Evolutionary conservation across 2,797 vertebrate genomes (phyloP).

Genomic region (Alca torda): DNA sequence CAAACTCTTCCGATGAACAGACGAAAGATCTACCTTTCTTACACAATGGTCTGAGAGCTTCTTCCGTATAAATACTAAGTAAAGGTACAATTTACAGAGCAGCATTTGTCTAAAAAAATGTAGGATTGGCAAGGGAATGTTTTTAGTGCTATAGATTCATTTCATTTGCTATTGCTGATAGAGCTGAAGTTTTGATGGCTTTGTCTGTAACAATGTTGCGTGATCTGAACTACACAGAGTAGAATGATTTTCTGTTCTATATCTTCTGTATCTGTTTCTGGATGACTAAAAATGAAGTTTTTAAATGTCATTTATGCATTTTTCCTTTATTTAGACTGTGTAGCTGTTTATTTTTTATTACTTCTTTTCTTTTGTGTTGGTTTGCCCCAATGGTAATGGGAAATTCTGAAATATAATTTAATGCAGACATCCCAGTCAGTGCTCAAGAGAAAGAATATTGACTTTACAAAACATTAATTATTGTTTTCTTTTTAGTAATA

Average conservation of each 20-base stretch:
- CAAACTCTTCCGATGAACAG: background rate
- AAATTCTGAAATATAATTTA: constrained; percentile 33
- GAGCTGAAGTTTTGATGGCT: background rate
- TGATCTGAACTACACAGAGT: background rate
- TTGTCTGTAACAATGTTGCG: background rate
- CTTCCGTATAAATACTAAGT: background rate
- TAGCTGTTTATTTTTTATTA: background rate
- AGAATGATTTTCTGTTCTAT: background rate
- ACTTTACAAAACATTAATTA: background rate
- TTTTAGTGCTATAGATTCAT: constrained; percentile 1
- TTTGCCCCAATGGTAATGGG: constrained; percentile 7
- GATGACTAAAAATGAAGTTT: background rate
- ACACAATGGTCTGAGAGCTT: background rate
- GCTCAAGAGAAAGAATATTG: background rate
- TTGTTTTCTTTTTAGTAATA: constrained; percentile 8
- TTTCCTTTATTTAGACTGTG: background rate
- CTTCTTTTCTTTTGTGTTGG: background rate
- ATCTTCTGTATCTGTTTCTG: background rate
- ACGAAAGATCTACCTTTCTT: background rate
- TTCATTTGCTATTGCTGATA: constrained; percentile 38
- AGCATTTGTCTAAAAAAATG: background rate
- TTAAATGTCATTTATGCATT: background rate
- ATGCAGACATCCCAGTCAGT: background rate
- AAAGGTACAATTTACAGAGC: background rate
- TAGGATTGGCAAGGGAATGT: background rate